Evolutionary conservation across 2,797 vertebrate genomes (phyloP), one percentile per base, ranked within the genome.

Genomic region (Naso thynnoides): DNA sequence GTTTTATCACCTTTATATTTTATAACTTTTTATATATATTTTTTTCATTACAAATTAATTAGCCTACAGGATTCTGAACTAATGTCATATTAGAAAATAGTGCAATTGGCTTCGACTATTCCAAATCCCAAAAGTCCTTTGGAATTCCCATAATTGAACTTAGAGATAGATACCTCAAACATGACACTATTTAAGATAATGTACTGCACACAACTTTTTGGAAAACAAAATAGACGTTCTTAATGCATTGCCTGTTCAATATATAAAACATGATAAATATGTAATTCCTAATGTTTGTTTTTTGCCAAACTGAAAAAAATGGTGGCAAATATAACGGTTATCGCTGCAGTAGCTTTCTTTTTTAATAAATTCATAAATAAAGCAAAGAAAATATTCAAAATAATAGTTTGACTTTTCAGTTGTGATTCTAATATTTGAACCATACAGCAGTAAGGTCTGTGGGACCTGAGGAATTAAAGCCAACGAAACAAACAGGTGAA

Each of bases 61-160:
- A 9, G 13, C 33, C 27, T 42, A 33, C 29, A 41, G 7, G 14
- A 73, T 53, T 48, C 69, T 66, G 11, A 75, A 31, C 19, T 38
- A 26, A 70, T n/a, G 29, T 3, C 0, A 7, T 54, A 44, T 50
- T 4, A 24, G 19, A 49, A 38, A 70, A 70, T 29, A 26, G n/a
- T 8, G 9, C 14, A 49, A 2, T 39, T 31, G 11, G 69, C 13
- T 49, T 2, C 19, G 11, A 52, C 5, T 3, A 15, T 1, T 9
- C 4, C 0, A 48, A 49, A 26, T 54, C 24, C n/a, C 26, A 58
- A 52, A 24, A 29, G 4, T 31, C n/a, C 24, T 24, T 21, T 27
- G 21, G 9, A 58, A 63, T 70, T 14, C 62, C 10, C 33, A 8
- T 21, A 31, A 29, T 26, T 49, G 5, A 24, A 27, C 5, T 48